Conservation (phyloP, 2,888 invertebrate species). For the Tetanocera ferruginea region DNA sequence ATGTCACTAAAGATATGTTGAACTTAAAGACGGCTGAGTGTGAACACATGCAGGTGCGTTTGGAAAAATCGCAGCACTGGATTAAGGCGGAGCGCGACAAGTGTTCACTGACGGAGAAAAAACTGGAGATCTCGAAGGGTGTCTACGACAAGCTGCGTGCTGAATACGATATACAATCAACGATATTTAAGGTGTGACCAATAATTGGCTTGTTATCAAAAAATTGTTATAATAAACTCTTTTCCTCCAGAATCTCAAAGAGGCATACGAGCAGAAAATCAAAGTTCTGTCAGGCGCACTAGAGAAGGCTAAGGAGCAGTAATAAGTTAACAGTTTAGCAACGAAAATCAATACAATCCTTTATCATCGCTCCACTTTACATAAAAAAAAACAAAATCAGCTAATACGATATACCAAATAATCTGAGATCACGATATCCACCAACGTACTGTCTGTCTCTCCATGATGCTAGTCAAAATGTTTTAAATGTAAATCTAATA, state of each 20-base stretch:
- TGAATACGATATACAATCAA: slow-evolving; percentile 84
- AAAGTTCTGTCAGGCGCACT: slow-evolving; percentile 59
- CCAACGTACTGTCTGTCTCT: not conserved
- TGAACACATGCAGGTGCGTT: slow-evolving; percentile 77
- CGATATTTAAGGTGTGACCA: slow-evolving; percentile 75
- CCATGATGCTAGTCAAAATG: slow-evolving; percentile 50
- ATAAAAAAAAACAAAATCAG: not conserved
- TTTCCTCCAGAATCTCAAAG: slow-evolving; percentile 74
- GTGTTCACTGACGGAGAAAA: slow-evolving; percentile 77
- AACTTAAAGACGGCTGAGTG: slow-evolving; percentile 85
- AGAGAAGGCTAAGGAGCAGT: slow-evolving; percentile 59
- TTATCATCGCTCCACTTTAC: not conserved
- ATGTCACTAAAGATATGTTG: slow-evolving; percentile 84
- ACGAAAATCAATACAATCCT: slow-evolving; percentile 44
- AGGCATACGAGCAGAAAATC: slow-evolving; percentile 79
- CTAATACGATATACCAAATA: not conserved
- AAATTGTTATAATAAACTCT: not conserved
- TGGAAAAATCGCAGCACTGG: slow-evolving; percentile 76
- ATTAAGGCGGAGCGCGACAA: slow-evolving; percentile 81
- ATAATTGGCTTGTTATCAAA: not conserved
- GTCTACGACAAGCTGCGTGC: slow-evolving; percentile 82
- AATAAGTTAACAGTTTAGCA: slow-evolving; percentile 48
- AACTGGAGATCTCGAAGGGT: slow-evolving; percentile 79
- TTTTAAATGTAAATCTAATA: slow-evolving; percentile 49
- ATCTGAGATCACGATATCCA: not conserved